These are phyloP conservation scores for Adineta ricciae DNA, from an alignment of 2,888 invertebrate species.

Conservation along the genomic window DNA sequence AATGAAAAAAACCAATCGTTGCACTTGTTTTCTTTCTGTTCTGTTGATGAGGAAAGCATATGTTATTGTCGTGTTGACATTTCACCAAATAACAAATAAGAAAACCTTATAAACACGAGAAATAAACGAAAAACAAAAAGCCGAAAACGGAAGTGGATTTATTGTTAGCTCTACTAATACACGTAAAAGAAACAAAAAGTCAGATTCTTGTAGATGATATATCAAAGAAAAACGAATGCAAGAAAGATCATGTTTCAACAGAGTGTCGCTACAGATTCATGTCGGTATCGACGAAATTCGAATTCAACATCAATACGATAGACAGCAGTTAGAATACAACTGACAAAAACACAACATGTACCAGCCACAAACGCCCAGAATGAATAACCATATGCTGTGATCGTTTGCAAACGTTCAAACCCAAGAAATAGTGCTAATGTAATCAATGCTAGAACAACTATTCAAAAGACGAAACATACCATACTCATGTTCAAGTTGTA, in stretches of 20 bases:
- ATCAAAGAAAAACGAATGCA: neutral
- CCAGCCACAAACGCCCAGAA: slow-evolving; percentile 10
- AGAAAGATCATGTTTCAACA: neutral
- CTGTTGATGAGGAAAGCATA: neutral
- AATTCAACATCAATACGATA: slow-evolving; percentile 18
- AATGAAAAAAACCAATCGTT: too few species aligned
- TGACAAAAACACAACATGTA: neutral
- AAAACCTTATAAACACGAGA: too few species aligned
- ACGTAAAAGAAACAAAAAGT: neutral
- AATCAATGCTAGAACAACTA: neutral
- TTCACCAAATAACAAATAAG: too few species aligned
- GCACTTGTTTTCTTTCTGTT: neutral
- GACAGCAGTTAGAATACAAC: neutral
- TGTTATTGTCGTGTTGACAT: neutral
- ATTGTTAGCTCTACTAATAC: neutral
- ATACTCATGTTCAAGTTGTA: neutral
- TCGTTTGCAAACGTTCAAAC: neutral
- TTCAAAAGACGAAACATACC: neutral
- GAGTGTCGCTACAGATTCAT: neutral
- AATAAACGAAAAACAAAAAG: too few species aligned
- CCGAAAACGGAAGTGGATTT: neutral
- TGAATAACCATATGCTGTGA: neutral
- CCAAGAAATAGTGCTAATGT: slow-evolving; percentile 8
- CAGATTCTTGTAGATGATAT: too few species aligned
- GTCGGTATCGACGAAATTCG: slow-evolving; percentile 15